Percentiles rank a stretch among this genome's conserved stretches.
Evolutionary conservation across 2,888 invertebrate species (phyloP).

Genomic region (Hirtodrosophila alboralis): DNA sequence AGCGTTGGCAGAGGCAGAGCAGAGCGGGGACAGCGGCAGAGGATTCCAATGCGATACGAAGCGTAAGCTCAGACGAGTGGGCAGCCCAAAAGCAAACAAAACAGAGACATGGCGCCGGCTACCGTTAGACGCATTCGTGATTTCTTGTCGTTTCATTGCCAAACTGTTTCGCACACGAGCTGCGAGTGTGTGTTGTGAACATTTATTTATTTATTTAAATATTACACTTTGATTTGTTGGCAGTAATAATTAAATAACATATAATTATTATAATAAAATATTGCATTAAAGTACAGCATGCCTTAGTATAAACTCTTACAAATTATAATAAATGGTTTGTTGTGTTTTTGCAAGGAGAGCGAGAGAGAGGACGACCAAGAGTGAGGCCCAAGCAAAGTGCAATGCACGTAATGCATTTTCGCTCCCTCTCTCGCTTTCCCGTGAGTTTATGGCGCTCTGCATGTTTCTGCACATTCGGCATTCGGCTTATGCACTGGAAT

Average conservation of each 20-base stretch:
- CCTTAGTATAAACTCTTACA: too few species aligned
- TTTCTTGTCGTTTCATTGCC: conserved; percentile 43
- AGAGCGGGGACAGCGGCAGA: conserved; percentile 24
- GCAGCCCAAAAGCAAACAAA: conserved; percentile 54
- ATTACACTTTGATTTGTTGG: too few species aligned
- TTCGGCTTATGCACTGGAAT: conserved; percentile 27
- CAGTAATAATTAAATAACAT: not conserved
- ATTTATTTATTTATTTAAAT: not conserved
- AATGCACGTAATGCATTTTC: conserved; percentile 7
- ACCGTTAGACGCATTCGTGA: conserved; percentile 45
- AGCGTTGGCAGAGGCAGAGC: conserved; percentile 39
- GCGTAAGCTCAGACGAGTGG: conserved; percentile 44
- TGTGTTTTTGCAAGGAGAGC: conserved; percentile 15
- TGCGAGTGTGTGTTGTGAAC: conserved; percentile 4
- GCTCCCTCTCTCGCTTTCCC: conserved; percentile 3
- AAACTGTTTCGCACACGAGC: conserved; percentile 37
- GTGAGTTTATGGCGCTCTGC: conserved; percentile 38
- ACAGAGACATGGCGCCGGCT: conserved; percentile 48
- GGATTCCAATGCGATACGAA: conserved; percentile 54
- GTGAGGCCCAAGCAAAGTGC: conserved; percentile 4
- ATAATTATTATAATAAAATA: too few species aligned
- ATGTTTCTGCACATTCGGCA: conserved; percentile 45
- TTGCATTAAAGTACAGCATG: too few species aligned
- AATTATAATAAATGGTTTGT: conserved; percentile 35
- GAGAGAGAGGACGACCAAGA: too few species aligned